phyloP scores from a whole-genome alignment of 2,113 vertebrate genomes.

The Tylochromis polylepis region DNA sequence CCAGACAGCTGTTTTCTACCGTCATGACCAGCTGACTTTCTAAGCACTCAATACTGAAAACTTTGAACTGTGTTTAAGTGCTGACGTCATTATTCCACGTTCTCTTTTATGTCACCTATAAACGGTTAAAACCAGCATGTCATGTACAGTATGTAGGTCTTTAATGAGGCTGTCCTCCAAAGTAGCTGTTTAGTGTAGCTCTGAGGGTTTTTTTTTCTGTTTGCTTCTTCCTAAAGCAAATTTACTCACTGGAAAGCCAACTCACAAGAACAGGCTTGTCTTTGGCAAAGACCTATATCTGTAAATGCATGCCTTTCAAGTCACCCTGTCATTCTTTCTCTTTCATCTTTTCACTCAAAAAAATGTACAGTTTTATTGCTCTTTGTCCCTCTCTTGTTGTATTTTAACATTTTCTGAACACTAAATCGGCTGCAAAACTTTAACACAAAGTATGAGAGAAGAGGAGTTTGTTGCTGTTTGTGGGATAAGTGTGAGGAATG shows the following conservation, averaged over 20 bases:
- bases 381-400: neutral
- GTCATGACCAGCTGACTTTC: neutral
- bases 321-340: neutral
- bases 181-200: neutral
- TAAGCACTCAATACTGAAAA: neutral
- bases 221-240: conserved; percentile 43
- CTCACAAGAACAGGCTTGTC: conserved; percentile 46
- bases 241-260: conserved; percentile 7
- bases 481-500: conserved; percentile 2
- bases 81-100: neutral
- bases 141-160: neutral
- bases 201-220: neutral
- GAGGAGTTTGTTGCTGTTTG: neutral
- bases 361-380: neutral
- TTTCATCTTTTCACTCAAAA: neutral
- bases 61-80: neutral
- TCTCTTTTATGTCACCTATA: neutral
- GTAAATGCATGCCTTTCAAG: neutral
- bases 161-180: neutral
- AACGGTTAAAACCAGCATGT: neutral
- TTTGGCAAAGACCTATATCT: conserved; percentile 18
- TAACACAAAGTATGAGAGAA: neutral
- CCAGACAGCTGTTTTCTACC: neutral
- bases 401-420: neutral
- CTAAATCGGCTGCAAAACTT: neutral